Evolutionary conservation across 2,888 invertebrate genomes (phyloP), one percentile per base, ranked within the genome.

Genomic region (Cancer borealis): DNA sequence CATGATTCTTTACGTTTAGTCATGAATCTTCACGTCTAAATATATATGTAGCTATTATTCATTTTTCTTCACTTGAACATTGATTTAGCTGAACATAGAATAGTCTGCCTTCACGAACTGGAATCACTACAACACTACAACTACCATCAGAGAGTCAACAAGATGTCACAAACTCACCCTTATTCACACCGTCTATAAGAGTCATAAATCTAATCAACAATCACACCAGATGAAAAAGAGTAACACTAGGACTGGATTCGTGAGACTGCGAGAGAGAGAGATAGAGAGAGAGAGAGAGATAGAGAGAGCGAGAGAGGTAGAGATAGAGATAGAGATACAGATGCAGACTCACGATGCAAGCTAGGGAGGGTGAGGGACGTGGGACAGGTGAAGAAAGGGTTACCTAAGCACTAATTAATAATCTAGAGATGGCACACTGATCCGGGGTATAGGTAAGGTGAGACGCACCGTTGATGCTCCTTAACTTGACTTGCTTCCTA

Each of bases 101-200:
- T 79, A 79, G 79, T 79, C 79, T 79, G 79, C 79, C 79, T 79
- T 79, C 79, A 79, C 79, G 79, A 26, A 6, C 30, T 79, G 79
- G 10, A 79, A 6, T 79, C 79, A 79, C 79, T 79, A 79, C 79
- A 79, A 4, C 30, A 79, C 30, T 17, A 4, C 21, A 21, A 30
- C 79, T 79, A 79, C 79, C 79, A 79, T 79, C 79, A 79, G 79
- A 66, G 66, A 30, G 79, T 79, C 12, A 79, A 79, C 79, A 79
- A 79, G 79, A 79, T 79, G 79, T 30, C 79, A 30, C 79, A 79
- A 79, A 79, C 79, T 79, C 79, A 79, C 79, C 26, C 79, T 79
- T 79, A 79, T 79, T 26, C 79, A 79, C 79, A 79, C 79, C 79
- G 79, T 79, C 30, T 30, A 30, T 79, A 79, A 79, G 79, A 79